Evolutionary conservation across 2,113 vertebrate genomes (phyloP), one percentile per base, ranked within the genome.

Genomic region (Synchiropus splendidus): DNA sequence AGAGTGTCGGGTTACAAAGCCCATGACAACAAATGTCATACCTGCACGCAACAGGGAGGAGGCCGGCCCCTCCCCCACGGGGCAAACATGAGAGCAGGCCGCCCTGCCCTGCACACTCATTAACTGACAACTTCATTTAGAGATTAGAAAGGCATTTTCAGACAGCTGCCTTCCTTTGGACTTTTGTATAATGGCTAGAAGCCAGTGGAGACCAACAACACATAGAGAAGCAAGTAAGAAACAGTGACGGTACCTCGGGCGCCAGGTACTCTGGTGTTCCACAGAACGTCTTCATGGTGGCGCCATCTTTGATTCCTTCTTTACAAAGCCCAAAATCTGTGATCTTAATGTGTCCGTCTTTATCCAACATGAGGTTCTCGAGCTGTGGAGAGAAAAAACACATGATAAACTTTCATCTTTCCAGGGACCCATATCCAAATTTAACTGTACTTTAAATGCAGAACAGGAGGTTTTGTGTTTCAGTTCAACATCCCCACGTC

Each of bases 361-460:
- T 94, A 58, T 95, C 92, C 87, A 95, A 81, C 91, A 95, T 91
- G 31, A 97, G 90, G 50, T 96, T 97, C 61, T 97, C 93, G 85
- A 97, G 84, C 92, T 97, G 57, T 15, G 14, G 15, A 31, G 4
- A 33, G 21, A 17, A 39, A 16, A 53, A 40, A 18, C 2, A 39
- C 31, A 10, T 13, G 10, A 8, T 12, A 14, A 35, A 16, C 17
- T 9, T 2, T 10, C 15, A 14, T 30, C 12, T n/a, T 21, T 42
- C 18, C n/a, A n/a, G n/a, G n/a, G n/a, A n/a, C n/a, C n/a, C n/a
- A n/a, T n/a, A n/a, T 30, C 2, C 18, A 27, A 41, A n/a, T 10
- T 13, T 9, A 27, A 13, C 17, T 27, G 18, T 12, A 39, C 10
- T 10, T 9, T 16, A 8, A 10, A 18, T 35, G n/a, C n/a, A n/a